Conservation (phyloP, 2,113 vertebrate species). For the Perognathus longimembris region DNA sequence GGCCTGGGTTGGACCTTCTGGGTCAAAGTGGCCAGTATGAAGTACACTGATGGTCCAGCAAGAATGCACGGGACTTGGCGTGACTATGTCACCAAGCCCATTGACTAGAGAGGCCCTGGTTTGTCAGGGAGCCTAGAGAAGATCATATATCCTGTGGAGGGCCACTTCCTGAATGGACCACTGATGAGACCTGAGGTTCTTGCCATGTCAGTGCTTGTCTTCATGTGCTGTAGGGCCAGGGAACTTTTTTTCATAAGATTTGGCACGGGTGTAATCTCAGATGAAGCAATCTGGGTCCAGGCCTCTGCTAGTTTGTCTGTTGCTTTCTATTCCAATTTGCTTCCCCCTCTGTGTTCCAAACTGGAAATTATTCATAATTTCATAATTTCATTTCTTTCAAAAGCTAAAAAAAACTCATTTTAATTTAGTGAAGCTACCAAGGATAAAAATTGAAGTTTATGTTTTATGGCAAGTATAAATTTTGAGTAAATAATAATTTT, state of each 20-base stretch:
- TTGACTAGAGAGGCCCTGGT: too few species aligned
- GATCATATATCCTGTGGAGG: not conserved
- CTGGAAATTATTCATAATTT: not conserved
- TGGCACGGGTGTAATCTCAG: not conserved
- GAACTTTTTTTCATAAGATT: not conserved
- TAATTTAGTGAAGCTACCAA: not conserved
- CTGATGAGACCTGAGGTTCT: not conserved
- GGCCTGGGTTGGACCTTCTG: too few species aligned
- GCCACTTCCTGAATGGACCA: not conserved
- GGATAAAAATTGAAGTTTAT: not conserved
- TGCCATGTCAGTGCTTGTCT: not conserved
- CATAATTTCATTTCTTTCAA: not conserved
- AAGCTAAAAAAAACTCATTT: not conserved
- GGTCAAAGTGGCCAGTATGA: fast-evolving
- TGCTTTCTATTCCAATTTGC: not conserved
- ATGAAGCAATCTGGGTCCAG: fast-evolving
- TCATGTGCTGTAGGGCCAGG: not conserved
- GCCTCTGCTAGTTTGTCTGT: not conserved
- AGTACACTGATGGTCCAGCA: fast-evolving
- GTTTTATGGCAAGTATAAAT: too few species aligned
- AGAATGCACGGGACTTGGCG: not conserved
- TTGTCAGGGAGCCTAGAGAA: not conserved
- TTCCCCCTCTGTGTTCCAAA: not conserved
- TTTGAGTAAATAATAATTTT: not conserved
- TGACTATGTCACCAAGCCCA: not conserved